Conservation (phyloP, 2,888 invertebrate genomes). For the Liodrosophila aerea region DNA sequence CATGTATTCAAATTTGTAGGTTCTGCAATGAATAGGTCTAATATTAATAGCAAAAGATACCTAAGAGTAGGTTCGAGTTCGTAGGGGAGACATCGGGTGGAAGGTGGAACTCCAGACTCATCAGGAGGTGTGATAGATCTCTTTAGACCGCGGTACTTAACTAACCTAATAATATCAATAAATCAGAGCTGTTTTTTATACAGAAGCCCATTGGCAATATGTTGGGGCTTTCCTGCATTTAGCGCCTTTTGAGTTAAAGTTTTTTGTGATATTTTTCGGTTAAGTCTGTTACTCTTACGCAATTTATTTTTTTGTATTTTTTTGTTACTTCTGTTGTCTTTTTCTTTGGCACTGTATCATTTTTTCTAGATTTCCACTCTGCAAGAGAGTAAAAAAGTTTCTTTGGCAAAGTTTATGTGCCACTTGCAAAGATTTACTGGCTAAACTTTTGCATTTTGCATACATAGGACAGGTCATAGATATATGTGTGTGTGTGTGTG, state of each 20-base stretch:
- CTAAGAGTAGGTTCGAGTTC: no score
- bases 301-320: constrained; percentile 7
- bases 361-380: constrained; percentile 61
- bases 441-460: constrained; percentile 76
- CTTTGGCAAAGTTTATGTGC: constrained; percentile 74
- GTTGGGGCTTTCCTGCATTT: constrained; percentile 17
- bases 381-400: constrained; percentile 60
- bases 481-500: constrained; percentile 1
- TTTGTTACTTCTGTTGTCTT: constrained; percentile 32
- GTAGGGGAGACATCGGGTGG: no score
- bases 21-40: no score
- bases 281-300: constrained; percentile 33
- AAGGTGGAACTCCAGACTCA: no score
- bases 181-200: no score
- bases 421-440: constrained; percentile 77
- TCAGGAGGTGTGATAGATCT: no score
- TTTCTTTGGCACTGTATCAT: constrained; percentile 67
- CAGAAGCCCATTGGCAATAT: no score
- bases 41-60: no score
- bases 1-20: no score
- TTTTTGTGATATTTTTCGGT: constrained; percentile 34
- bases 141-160: no score
- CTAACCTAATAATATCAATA: no score
- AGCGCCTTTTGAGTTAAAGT: constrained; percentile 25
- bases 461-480: constrained; percentile 38